Evolutionary conservation across 1,140 invertebrate genomes (phyloP), one percentile per base, ranked within the genome.

Genomic region (Bombus polaris): DNA sequence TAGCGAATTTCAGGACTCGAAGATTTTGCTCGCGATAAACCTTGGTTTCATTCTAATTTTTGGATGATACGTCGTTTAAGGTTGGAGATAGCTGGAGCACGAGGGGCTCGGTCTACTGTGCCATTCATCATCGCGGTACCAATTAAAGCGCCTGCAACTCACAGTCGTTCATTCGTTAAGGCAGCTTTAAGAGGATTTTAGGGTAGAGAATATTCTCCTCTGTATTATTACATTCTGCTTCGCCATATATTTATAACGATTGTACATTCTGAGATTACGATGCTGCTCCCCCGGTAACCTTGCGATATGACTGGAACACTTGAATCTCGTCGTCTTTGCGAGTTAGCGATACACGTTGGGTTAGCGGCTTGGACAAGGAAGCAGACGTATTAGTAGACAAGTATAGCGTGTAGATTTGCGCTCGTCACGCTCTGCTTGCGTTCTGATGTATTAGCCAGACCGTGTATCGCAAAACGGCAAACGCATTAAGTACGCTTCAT

Each of bases 101-200:
- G 62, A 53, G 62, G 74, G 22, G 1, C 59, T 65, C 62, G 13
- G 72, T 35, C 44, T 83, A 83, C 47, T 47, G 73, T 53, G 47
- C 62, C 62, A 83, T 83, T 83, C 81, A 78, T 83, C 81, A 77
- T 83, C 74, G 44, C 74, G 74, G n/a, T 74, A 57, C 81, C 81
- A 77, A 83, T 83, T 83, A 83, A 83, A 78, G 18, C 62, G 35
- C 81, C 62, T 78, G 47, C 15, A 78, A 71, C 71, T 82, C 73
- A 18, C 28, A 65, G 62, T 83, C 81, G 81, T 83, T 70, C 73
- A 70, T 75, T 83, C 62, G 73, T 83, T 78, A 78, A 77, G 35
- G 44, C 37, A 25, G 62, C 74, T 83, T 42, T 42, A 83, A 78
- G 44, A 83, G 74, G 62, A 77, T 83, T 78, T 83, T 83, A 44